Base-by-base conservation (phyloP, 1,140 invertebrate genomes). In the Apis dorsata region DNA sequence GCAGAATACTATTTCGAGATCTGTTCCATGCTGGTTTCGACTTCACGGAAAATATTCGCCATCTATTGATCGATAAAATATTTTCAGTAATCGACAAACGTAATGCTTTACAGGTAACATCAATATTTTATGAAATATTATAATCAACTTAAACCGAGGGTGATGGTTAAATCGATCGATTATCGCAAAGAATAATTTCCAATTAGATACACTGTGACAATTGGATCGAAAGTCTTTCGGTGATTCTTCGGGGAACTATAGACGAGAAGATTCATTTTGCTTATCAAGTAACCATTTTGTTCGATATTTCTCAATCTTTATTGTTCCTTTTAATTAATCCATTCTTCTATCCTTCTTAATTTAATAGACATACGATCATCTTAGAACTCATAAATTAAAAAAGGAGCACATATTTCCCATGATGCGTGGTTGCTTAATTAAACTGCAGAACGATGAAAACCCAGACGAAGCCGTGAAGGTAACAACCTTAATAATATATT, bases 351-450 rank as follows among this genome's bases (percentile, higher is more conserved):
- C 24, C 4, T n/a, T 74, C 0, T 0, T 15, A 71, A 78, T 68
- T 75, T 10, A 78, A 79, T 91, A 96, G 95, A 95, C 96, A 59
- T 97, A 97, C 87, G 96, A 97, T 91, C 93, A 96, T 53, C 93
- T 97, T 86, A 94, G 95, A 34, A 96, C 96, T 70, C 95, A 96
- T 7, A 94, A 94, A 83, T 92, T 97, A 63, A 95, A 95, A 60
- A 94, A 96, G 72, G 96, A 97, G 60, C 96, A 96, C 66, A 95
- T 97, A 94, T 97, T 97, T 90, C 96, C 96, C 60, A 94, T 97
- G 51, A 95, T 98, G 91, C 96, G 96, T 90, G 96, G 95, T 19
- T 96, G 95, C 74, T 80, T 96, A 15, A 94, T 96, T 19, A 96
- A 95, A 85, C 91, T 95, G 44, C 95, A 94, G 68, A 94, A 95